Evolutionary conservation across 2,113 vertebrate species (phyloP), one percentile per base, ranked within the genome.

Genomic region (Narcine bancroftii): DNA sequence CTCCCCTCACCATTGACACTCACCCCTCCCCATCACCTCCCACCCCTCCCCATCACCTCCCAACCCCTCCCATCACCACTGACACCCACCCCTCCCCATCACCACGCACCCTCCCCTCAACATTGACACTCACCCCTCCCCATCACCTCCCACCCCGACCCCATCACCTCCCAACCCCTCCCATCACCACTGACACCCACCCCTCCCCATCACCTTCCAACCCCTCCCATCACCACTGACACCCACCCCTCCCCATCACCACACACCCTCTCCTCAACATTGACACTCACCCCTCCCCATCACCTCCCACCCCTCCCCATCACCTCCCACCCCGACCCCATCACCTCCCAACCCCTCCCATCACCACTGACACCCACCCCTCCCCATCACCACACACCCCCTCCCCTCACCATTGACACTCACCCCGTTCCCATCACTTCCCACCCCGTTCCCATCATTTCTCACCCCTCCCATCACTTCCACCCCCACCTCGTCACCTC

Each of bases 151-250:
- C 15, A 2, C 11, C 11, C 13, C 5, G n/a, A 11, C 39, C 0
- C 0, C 36, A 39, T 4, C 17, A 0, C 2, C 75, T 1, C 36
- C 75, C 21, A 15, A 1, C 39, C 0, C 36, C 6, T 36, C 17
- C 72, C 72, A 6, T 13, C n/a, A 13, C 0, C 72, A 9, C 72
- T 10, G 0, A 33, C 72, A 10, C 72, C 0, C 1, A 7, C 72
- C 33, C 1, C n/a, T n/a, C 9, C 11, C 9, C 72, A 11, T 15
- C 10, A 2, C n/a, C n/a, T 15, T 15, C 60, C 17, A 63, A 7
- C 6, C n/a, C 0, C 1, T 0, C 3, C 73, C 73, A 3, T 17
- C 6, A 0, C n/a, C n/a, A n/a, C n/a, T n/a, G n/a, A 10, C 36
- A 7, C 17, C 36, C 69, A 6, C 6, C 29, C 29, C 21, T 2